Percentiles rank a stretch among this genome's conserved stretches.
Evolutionary conservation across 2,888 invertebrate species (phyloP).

Genomic region (Tupiocoris notatus): DNA sequence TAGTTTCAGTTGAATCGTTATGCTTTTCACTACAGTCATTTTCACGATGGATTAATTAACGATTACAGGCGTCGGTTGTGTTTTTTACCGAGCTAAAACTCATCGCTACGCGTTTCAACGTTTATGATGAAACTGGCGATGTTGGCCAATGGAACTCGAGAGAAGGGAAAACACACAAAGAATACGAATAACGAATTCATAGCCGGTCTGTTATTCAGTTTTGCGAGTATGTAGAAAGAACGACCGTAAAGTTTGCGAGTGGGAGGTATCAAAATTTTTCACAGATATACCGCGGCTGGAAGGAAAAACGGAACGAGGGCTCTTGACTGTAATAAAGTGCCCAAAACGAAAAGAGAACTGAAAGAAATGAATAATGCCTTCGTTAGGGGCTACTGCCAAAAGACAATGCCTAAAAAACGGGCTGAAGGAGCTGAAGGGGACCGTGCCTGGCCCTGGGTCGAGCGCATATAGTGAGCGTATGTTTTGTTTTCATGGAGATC

Average conservation of each 20-base stretch:
- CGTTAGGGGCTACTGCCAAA: conserved; percentile 32
- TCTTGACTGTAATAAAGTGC: conserved; percentile 34
- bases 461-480: neutral
- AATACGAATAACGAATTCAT: neutral
- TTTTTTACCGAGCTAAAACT: too few species aligned
- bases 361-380: conserved; percentile 35
- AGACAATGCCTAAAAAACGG: conserved; percentile 27
- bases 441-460: too few species aligned
- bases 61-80: too few species aligned
- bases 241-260: neutral
- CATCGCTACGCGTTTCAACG: neutral
- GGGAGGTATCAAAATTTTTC: neutral
- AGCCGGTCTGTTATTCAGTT: neutral
- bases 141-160: neutral
- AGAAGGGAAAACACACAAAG: neutral
- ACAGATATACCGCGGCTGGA: neutral
- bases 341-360: conserved; percentile 18
- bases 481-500: conserved; percentile 38
- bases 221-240: neutral
- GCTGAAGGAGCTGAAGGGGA: too few species aligned
- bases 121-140: neutral
- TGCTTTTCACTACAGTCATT: too few species aligned
- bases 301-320: conserved; percentile 34
- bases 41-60: too few species aligned
- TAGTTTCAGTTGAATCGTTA: too few species aligned